Evolutionary conservation across 1,140 invertebrate genomes (phyloP).

Genomic region (Lepidurus arcticus): DNA sequence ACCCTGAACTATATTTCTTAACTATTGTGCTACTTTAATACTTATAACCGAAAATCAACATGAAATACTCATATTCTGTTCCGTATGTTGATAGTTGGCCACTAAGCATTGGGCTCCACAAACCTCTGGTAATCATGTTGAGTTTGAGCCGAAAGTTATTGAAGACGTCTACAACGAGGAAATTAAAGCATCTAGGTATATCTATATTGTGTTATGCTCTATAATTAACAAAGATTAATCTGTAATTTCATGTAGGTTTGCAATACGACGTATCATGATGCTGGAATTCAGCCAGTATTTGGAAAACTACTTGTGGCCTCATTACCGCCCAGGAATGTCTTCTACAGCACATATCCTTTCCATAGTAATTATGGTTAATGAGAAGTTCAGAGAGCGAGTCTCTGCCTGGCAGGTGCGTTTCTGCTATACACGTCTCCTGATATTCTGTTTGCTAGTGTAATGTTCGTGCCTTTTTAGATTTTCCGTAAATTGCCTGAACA

Average conservation of each 20-base stretch:
- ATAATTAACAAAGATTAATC: conserved; percentile 35
- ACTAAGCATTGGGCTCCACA: conserved; percentile 84
- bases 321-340: conserved; percentile 63
- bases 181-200: conserved; percentile 63
- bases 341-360: conserved; percentile 82
- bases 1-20: too few relatives aligned
- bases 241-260: conserved; percentile 55
- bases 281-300: conserved; percentile 95
- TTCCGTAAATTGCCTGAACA: conserved; percentile 74
- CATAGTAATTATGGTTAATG: conserved; percentile 95
- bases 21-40: too few relatives aligned
- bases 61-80: conserved; percentile 1
- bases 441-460: not conserved
- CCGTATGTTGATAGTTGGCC: conserved; percentile 59
- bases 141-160: conserved; percentile 66
- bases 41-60: too few relatives aligned
- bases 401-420: conserved; percentile 80
- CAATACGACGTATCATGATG: conserved; percentile 84
- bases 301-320: conserved; percentile 96
- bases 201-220: conserved; percentile 33
- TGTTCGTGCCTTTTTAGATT: conserved; percentile 47
- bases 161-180: conserved; percentile 76
- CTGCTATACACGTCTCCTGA: not conserved
- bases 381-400: conserved; percentile 94
- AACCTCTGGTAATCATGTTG: conserved; percentile 58